Base-by-base conservation (phyloP, 2,888 invertebrate genomes). In the Hypolimnas misippus region DNA sequence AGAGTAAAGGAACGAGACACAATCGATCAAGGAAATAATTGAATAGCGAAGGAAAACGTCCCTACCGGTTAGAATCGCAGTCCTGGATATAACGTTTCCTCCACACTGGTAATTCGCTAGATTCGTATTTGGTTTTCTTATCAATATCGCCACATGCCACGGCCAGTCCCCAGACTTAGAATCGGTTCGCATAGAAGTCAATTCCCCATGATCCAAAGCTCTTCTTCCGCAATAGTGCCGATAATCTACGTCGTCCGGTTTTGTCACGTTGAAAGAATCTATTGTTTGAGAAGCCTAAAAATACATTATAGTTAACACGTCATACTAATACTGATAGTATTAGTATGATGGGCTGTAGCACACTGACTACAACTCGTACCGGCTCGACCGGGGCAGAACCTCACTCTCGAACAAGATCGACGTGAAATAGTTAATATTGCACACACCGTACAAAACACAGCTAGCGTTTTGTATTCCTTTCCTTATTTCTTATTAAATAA, bases 101-200 rank as follows among this genome's bases (percentile, higher is more conserved):
- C 91, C 91, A 54, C 91, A 91, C 38, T 84, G 76, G 68, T 91
- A 91, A 1, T 59, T 73, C 0, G 72, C 66, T 0, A 63, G 55
- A 12, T 73, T 73, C 0, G 68, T 69, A 2, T 63, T 68, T 1
- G 58, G 64, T 21, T 79, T 66, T 33, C 62, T 79, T 21, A 86
- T 67, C 17, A 87, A 67, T 2, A 91, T 71, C 16, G 91, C 91
- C 0, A 87, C 88, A 67, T 91, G 91, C 91, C 91, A 91, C 0
- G 91, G 91, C 89, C 89, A 91, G 68, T 91, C 91, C 0, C 90
- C 91, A 4, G 84, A 76, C 21, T 73, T 73, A 0, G 89, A 80
- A 31, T 85, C 82, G 0, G 87, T 83, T 40, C 82, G 76, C 8
- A 87, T 73, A 3, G 85, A 82, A 1, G 79, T 79, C 65, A 90